Conservation (phyloP, 2,888 invertebrate species). For the Pandemis corylana region DNA sequence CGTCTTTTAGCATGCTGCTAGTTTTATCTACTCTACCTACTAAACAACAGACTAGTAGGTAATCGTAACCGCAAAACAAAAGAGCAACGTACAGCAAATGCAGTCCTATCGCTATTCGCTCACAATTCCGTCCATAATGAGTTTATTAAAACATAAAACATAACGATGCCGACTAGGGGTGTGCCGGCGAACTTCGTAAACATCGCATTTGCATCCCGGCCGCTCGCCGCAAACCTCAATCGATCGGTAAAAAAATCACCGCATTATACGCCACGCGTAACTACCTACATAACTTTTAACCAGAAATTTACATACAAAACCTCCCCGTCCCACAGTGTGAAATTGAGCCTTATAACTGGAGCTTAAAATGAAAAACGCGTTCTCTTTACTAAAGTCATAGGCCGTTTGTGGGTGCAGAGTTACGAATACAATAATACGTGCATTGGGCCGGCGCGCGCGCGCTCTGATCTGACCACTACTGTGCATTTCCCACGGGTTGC, state of each 20-base stretch:
- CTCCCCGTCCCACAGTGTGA: constrained; percentile 44
- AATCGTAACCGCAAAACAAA: background rate
- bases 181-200: constrained; percentile 76
- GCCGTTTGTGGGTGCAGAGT: constrained; percentile 67
- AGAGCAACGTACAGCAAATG: background rate
- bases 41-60: background rate
- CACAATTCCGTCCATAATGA: constrained; percentile 56
- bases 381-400: constrained; percentile 56
- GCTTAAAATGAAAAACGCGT: constrained; percentile 50
- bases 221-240: constrained; percentile 81
- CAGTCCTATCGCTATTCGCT: constrained; percentile 24
- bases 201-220: constrained; percentile 79
- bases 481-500: constrained; percentile 85
- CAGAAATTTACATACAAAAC: constrained; percentile 46
- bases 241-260: constrained; percentile 82
- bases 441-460: constrained; percentile 85
- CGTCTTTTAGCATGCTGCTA: background rate
- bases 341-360: constrained; percentile 52
- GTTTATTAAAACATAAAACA: constrained; percentile 65
- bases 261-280: constrained; percentile 76
- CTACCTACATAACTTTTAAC: constrained; percentile 68
- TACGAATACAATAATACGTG: constrained; percentile 84
- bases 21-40: background rate
- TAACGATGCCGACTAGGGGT: constrained; percentile 69
- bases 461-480: constrained; percentile 84